Evolutionary conservation across 2,888 invertebrate species (phyloP).

Genomic region (Tachystola acroxantha): DNA sequence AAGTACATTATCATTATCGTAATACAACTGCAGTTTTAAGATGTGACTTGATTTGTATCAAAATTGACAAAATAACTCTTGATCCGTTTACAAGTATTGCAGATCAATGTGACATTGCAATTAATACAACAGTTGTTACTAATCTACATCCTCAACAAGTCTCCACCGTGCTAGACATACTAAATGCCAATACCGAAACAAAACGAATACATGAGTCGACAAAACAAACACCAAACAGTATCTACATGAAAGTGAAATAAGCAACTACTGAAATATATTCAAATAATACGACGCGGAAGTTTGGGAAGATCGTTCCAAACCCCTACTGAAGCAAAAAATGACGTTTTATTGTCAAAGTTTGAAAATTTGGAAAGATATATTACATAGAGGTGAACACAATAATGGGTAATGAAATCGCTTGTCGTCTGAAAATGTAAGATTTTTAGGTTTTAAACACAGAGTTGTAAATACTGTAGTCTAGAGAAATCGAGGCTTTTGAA

Average conservation of each 20-base stretch:
- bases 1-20: no score
- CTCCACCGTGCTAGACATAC: no score
- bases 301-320: constrained; percentile 13
- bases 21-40: no score
- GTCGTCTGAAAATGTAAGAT: not conserved
- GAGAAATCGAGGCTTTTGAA: no score
- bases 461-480: no score
- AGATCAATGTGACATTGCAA: no score
- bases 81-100: no score
- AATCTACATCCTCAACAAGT: no score
- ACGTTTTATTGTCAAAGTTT: constrained; percentile 54
- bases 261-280: constrained; percentile 15
- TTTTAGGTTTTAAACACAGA: not conserved
- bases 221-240: not conserved
- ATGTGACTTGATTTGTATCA: no score
- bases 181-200: constrained; percentile 15
- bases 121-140: no score
- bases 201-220: constrained; percentile 16
- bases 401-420: constrained; percentile 24
- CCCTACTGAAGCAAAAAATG: constrained; percentile 22
- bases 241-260: constrained; percentile 10
- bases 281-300: constrained; percentile 19
- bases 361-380: constrained; percentile 36
- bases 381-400: constrained; percentile 20
- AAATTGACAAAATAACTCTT: no score